Evolutionary conservation across 2,888 invertebrate genomes (phyloP), one percentile per base, ranked within the genome.

Genomic region (Pyrgus malvae): DNA sequence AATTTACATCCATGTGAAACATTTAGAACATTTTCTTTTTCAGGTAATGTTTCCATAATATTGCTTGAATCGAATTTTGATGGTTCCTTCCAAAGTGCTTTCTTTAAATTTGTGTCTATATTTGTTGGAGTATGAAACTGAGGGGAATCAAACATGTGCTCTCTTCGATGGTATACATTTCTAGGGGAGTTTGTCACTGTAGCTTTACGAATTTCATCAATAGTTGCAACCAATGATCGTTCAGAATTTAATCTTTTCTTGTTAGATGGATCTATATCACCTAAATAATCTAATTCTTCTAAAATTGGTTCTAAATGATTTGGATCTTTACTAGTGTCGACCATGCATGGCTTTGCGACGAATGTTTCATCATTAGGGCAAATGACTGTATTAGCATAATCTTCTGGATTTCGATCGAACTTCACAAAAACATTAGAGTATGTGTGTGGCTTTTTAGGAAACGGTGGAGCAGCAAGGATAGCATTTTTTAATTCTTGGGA

Each of bases 151-250:
- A 91, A 91, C 29, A 87, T 76, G 49, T 85, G 79, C 58, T 91
- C 91, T 40, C 91, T 83, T 58, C 91, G 82, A 50, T 92, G 91
- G 68, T 91, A 92, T 54, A 91, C 75, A 67, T 91, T 91, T 66
- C 91, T 83, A 3, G 92, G 92, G 3, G 92, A 92, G 69, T 91
- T 92, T 12, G 91, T 90, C 0, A 85, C 86, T 2, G 92, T 91
- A 33, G 89, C 90, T 65, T 91, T 91, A 37, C 92, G 80, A 33
- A 93, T 93, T 79, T 93, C 92, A 68, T 93, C 93, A 57, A 93
- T 93, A 1, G 93, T 93, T 8, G 92, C 92, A 5, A 93, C 93
- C 5, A 93, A 74, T 5, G 92, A 91, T 69, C 92, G 92, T 68
- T 91, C 91, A 17, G 91, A 91, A 68, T 85, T 90, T 33, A 87